phyloP scores from a whole-genome alignment of 1,140 invertebrate genomes.

The Lutraria rhynchaena region DNA sequence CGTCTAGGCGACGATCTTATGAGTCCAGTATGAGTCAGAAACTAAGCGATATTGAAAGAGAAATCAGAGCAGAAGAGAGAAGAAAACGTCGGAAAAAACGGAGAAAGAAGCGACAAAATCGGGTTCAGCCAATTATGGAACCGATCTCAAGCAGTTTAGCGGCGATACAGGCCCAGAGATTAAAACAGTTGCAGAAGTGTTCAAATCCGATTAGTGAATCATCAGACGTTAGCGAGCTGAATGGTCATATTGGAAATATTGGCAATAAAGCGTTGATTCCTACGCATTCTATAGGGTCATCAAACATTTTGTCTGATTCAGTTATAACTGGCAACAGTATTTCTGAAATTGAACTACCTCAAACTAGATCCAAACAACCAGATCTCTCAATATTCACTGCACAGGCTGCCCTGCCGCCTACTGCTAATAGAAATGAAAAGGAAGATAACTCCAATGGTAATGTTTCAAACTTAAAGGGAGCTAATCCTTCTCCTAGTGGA shows the following conservation, averaged over 20 bases:
- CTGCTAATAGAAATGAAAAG: conserved; percentile 14
- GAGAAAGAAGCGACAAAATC: conserved; percentile 38
- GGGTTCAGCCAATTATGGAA: conserved; percentile 48
- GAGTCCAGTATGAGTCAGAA: conserved; percentile 59
- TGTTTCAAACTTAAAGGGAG: conserved; percentile 50
- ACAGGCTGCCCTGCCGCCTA: conserved; percentile 20
- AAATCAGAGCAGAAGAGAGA: conserved; percentile 49
- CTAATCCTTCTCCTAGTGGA: conserved; percentile 52
- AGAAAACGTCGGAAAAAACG: conserved; percentile 32
- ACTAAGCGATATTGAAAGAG: conserved; percentile 53
- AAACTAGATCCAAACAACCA: conserved; percentile 20
- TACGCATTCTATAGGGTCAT: conserved; percentile 33
- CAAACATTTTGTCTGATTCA: conserved; percentile 53
- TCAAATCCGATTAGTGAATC: conserved; percentile 18
- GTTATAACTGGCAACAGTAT: conserved; percentile 36
- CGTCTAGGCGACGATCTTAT: conserved; percentile 41
- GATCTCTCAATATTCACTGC: conserved; percentile 55
- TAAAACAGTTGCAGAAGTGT: conserved; percentile 6
- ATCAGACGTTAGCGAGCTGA: conserved; percentile 30
- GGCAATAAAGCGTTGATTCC: conserved; percentile 1
- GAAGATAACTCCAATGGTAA: conserved; percentile 40
- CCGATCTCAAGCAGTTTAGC: conserved; percentile 52
- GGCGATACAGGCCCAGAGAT: conserved; percentile 30
- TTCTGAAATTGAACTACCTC: conserved; percentile 51
- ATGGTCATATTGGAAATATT: background rate